Conservation (phyloP, 2,113 vertebrate genomes). For the Sapayoa aenigma region DNA sequence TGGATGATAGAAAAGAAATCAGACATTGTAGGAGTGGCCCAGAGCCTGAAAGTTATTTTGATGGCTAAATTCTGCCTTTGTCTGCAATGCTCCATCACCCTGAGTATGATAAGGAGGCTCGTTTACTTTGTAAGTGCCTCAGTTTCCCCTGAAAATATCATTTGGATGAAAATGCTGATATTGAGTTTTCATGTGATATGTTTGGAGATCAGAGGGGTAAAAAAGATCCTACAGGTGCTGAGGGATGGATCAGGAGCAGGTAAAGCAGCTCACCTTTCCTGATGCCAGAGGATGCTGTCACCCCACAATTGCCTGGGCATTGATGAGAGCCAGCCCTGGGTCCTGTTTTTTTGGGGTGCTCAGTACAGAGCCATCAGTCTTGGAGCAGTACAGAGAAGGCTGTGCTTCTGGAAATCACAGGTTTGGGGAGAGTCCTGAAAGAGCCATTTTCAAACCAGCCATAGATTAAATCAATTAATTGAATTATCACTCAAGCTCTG, state of each 20-base stretch:
- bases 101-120: not conserved
- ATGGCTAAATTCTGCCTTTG: not conserved
- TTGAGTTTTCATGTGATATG: accelerated
- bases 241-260: not conserved
- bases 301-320: accelerated
- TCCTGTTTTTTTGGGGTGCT: not conserved
- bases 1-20: not conserved
- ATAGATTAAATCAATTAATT: not conserved
- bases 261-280: not conserved
- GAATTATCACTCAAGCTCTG: not conserved
- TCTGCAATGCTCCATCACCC: not conserved
- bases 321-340: not conserved
- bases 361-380: not conserved
- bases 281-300: not conserved
- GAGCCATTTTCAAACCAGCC: not conserved
- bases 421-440: not conserved
- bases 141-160: not conserved
- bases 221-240: not conserved
- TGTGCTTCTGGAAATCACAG: not conserved
- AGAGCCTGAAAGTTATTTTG: not conserved
- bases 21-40: not conserved
- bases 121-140: not conserved
- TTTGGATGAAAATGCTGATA: accelerated
- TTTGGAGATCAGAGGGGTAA: not conserved
- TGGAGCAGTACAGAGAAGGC: not conserved